Percentiles rank a stretch among this genome's conserved stretches.
phyloP scores from a whole-genome alignment of 1,140 invertebrate genomes.

The Centruroides vittatus region DNA sequence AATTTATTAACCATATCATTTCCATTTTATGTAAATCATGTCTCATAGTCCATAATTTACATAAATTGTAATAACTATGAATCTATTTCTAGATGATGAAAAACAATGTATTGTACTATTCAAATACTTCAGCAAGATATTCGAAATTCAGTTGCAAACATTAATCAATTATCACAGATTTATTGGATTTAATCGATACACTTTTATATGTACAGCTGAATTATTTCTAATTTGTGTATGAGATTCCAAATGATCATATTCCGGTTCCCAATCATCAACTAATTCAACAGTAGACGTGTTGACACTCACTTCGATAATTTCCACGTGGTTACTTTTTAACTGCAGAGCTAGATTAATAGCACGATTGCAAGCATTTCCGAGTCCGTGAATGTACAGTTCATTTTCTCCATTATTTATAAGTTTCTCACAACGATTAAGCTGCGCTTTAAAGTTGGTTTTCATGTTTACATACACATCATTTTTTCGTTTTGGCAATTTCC shows the following conservation, averaged over 20 bases:
- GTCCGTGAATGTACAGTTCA: conserved; percentile 69
- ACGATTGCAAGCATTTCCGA: conserved; percentile 66
- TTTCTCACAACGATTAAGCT: conserved; percentile 61
- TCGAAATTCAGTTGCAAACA: neutral
- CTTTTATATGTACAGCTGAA: conserved; percentile 65
- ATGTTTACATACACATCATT: conserved; percentile 32
- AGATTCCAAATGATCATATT: conserved; percentile 57
- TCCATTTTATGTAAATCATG: too few relatives aligned
- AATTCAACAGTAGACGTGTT: conserved; percentile 72
- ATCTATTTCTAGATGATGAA: too few relatives aligned
- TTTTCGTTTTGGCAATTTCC: neutral
- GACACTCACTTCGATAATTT: conserved; percentile 51
- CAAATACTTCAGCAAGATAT: too few relatives aligned
- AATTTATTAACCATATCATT: too few relatives aligned
- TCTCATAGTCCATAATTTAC: too few relatives aligned
- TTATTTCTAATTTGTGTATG: conserved; percentile 51
- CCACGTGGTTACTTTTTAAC: conserved; percentile 49
- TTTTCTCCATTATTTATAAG: conserved; percentile 51
- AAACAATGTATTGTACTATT: too few relatives aligned
- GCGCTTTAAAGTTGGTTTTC: conserved; percentile 43
- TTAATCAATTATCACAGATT: neutral
- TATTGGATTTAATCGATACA: conserved; percentile 34
- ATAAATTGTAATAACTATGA: too few relatives aligned
- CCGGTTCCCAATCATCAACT: conserved; percentile 66
- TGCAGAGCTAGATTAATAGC: conserved; percentile 73